These are phyloP conservation scores for Tyria jacobaeae DNA, from an alignment of 2,888 invertebrate species.

Conservation along the genomic window DNA sequence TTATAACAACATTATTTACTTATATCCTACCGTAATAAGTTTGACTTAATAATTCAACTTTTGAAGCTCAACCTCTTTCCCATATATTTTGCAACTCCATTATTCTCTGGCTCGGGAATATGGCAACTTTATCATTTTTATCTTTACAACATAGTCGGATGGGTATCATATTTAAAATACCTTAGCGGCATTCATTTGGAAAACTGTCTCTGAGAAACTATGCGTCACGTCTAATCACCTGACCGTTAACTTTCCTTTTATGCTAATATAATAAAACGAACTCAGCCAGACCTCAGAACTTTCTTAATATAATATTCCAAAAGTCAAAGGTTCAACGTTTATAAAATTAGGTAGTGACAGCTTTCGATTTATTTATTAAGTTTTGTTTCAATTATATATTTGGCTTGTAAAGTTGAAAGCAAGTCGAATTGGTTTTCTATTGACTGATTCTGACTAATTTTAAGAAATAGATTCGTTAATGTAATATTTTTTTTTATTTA, in stretches of 20 bases:
- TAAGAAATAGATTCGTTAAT: constrained; percentile 18
- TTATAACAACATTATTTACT: too few species aligned
- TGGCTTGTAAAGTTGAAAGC: constrained; percentile 20
- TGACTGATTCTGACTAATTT: constrained; percentile 8
- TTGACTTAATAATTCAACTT: too few species aligned
- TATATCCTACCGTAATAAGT: too few species aligned
- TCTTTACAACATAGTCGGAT: constrained; percentile 21
- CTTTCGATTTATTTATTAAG: constrained; percentile 47
- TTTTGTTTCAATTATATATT: constrained; percentile 34
- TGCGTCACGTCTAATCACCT: constrained; percentile 51
- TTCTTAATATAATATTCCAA: constrained; percentile 70
- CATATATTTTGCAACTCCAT: constrained; percentile 7
- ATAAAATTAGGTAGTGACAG: constrained; percentile 57
- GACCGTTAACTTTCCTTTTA: constrained; percentile 67
- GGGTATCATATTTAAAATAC: constrained; percentile 29
- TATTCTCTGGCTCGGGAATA: constrained; percentile 2
- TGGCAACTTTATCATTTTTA: constrained; percentile 13
- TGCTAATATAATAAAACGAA: constrained; percentile 66
- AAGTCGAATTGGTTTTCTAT: constrained; percentile 12
- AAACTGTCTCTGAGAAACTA: constrained; percentile 44
- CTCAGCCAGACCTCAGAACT: constrained; percentile 54
- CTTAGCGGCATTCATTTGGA: constrained; percentile 36
- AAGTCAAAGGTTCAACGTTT: constrained; percentile 64
- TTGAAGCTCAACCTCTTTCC: too few species aligned
- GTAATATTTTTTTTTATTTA: constrained; percentile 14